A percentile compares a stretch with the other conserved stretches of the same genome.
These are phyloP conservation scores for roundworm (Caenorhabditis elegans) DNA, from an alignment of 1,140 invertebrate species.

Conservation along the genomic window WBcel235 BX284602.5:7509501-7510000, in stretches of 20 bases:
- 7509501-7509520: too few species aligned
- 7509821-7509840: too few species aligned
- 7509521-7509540: too few species aligned
- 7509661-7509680: background rate
- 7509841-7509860: too few species aligned
- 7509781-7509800: background rate
- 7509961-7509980: background rate
- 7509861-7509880: too few species aligned
- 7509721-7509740: slow-evolving; percentile 8
- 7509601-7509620: too few species aligned
- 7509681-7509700: background rate
- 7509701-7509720: background rate
- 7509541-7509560: background rate
- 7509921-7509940: background rate
- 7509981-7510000: background rate
- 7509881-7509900: too few species aligned
- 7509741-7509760: slow-evolving; percentile 16
- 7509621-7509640: background rate
- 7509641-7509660: background rate
- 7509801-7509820: background rate
- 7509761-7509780: background rate
- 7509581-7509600: too few species aligned
- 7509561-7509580: background rate
- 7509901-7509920: too few species aligned
- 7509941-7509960: background rate